These are phyloP conservation scores for Hirtodrosophila cameraria DNA, from an alignment of 2,888 invertebrate genomes.

Conservation along the genomic window DNA sequence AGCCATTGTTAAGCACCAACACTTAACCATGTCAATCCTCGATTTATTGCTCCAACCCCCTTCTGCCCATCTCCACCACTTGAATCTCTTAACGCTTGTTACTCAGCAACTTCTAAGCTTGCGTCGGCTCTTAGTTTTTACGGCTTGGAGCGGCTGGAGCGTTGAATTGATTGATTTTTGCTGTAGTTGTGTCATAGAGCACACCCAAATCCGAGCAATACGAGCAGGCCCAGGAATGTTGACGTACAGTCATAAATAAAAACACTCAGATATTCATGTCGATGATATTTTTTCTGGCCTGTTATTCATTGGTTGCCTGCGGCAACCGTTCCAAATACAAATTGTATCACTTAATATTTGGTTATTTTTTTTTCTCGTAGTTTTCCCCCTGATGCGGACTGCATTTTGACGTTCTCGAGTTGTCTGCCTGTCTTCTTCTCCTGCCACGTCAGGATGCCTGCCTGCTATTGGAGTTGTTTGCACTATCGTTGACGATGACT, in stretches of 20 bases:
- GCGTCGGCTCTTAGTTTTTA: slow-evolving; percentile 43
- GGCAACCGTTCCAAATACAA: slow-evolving; percentile 64
- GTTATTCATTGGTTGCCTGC: slow-evolving; percentile 65
- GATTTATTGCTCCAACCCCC: slow-evolving; percentile 60
- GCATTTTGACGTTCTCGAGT: background rate
- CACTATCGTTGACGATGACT: slow-evolving; percentile 35
- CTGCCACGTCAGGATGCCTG: slow-evolving; percentile 13
- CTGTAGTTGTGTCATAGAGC: slow-evolving; percentile 60
- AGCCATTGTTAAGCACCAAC: slow-evolving; percentile 68
- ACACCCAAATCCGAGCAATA: slow-evolving; percentile 5
- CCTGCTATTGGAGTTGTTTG: slow-evolving; percentile 35
- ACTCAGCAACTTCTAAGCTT: slow-evolving; percentile 38
- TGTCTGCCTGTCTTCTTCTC: background rate
- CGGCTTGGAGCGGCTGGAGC: slow-evolving; percentile 13
- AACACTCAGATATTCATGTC: slow-evolving; percentile 75
- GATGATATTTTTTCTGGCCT: slow-evolving; percentile 42
- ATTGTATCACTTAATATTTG: slow-evolving; percentile 73
- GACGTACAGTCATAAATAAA: slow-evolving; percentile 74
- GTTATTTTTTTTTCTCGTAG: slow-evolving; percentile 17
- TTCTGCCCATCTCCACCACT: slow-evolving; percentile 10
- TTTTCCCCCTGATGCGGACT: background rate
- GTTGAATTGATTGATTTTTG: slow-evolving; percentile 70
- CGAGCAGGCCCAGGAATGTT: slow-evolving; percentile 38
- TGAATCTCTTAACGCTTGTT: slow-evolving; percentile 22
- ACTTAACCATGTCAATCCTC: slow-evolving; percentile 70